phyloP scores from a whole-genome alignment of 1,140 invertebrate species.

The Danaus melanippus region DNA sequence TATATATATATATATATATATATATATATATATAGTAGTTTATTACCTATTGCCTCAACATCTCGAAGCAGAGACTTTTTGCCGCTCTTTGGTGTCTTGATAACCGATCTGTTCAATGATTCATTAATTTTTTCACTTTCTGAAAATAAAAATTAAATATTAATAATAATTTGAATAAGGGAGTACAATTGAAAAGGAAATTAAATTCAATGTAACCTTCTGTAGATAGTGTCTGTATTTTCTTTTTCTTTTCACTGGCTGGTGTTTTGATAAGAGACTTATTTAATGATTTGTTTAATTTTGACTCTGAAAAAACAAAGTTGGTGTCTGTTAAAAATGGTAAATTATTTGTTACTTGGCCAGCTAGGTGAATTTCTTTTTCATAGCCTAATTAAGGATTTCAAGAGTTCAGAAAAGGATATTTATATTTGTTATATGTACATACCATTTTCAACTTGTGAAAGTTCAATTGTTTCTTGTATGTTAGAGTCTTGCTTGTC shows the following conservation, averaged over 20 bases:
- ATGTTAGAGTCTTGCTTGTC: slow-evolving; percentile 12
- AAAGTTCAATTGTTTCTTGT: slow-evolving; percentile 1
- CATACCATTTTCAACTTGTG: slow-evolving; percentile 9
- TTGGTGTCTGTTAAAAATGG: background rate
- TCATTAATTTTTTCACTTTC: slow-evolving; percentile 2
- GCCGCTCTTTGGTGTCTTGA: too few species aligned
- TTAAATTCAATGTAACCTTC: background rate
- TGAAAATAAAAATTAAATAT: background rate
- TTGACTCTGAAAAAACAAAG: slow-evolving; percentile 6
- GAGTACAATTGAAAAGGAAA: too few species aligned
- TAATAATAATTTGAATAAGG: too few species aligned
- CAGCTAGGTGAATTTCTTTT: too few species aligned
- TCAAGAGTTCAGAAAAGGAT: too few species aligned
- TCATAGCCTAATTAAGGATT: too few species aligned
- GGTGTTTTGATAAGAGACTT: slow-evolving; percentile 15
- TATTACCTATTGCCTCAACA: too few species aligned
- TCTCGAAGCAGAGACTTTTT: too few species aligned
- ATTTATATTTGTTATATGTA: too few species aligned
- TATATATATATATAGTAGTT: too few species aligned
- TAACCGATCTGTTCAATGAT: slow-evolving; percentile 4
- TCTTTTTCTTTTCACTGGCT: slow-evolving; percentile 18
- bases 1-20: too few species aligned
- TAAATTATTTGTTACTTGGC: too few species aligned
- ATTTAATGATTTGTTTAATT: slow-evolving; percentile 11
- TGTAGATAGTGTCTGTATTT: slow-evolving; percentile 7